phyloP scores from a whole-genome alignment of 2,113 vertebrate species.

The Girardinichthys multiradiatus region DNA sequence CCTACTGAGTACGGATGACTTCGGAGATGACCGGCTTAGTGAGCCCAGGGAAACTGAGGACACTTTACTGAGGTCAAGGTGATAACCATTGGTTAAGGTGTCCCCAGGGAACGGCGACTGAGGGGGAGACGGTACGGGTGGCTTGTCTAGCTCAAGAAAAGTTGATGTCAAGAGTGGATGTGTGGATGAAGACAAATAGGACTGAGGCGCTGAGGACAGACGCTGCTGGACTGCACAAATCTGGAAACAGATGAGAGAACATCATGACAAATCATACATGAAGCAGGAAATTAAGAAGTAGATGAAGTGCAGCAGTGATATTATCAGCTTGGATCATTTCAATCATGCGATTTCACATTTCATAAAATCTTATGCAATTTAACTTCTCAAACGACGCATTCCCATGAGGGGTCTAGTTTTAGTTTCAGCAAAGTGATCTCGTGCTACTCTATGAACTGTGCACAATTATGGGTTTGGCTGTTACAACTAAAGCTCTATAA shows the following conservation, averaged over 20 bases:
- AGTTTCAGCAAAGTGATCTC: neutral
- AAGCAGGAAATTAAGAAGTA: conserved; percentile 16
- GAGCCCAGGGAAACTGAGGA: conserved; percentile 62
- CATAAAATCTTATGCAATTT: conserved; percentile 11
- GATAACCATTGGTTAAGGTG: neutral
- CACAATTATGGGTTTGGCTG: neutral
- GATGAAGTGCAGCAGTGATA: conserved; percentile 13
- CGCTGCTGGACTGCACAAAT: conserved; percentile 31
- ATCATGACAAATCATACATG: conserved; percentile 13
- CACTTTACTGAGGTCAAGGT: conserved; percentile 51
- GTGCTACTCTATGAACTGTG: neutral
- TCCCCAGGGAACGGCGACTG: conserved; percentile 38
- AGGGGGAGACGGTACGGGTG: conserved; percentile 20
- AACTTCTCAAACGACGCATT: neutral
- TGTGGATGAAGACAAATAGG: conserved; percentile 30
- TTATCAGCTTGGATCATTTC: conserved; percentile 23
- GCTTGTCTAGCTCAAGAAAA: conserved; percentile 48
- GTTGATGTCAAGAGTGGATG: conserved; percentile 67
- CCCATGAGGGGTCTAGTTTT: neutral
- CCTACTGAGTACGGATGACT: conserved; percentile 35
- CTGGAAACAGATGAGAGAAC: conserved; percentile 40
- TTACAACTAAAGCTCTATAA: neutral
- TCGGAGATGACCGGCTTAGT: conserved; percentile 58
- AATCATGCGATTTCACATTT: conserved; percentile 26
- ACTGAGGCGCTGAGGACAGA: conserved; percentile 17